phyloP scores from a whole-genome alignment of 2,888 invertebrate genomes.

The Caenorhabditis sinica region DNA sequence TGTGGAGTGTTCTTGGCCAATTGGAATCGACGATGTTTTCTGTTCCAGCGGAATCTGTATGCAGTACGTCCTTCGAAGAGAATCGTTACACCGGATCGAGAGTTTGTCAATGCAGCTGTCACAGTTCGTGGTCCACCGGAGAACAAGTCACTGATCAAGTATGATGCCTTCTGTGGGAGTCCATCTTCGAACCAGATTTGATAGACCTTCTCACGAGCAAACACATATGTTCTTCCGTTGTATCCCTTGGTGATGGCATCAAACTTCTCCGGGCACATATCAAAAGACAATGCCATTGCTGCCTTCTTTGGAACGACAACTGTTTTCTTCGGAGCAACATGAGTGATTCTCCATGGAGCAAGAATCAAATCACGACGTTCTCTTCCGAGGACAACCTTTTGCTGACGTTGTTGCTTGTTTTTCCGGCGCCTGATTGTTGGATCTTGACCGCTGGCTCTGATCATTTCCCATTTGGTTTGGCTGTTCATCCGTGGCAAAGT shows the following conservation, averaged over 20 bases:
- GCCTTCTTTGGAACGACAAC: constrained; percentile 54
- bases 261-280: constrained; percentile 76
- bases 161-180: constrained; percentile 79
- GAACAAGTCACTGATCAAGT: constrained; percentile 77
- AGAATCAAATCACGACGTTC: constrained; percentile 68
- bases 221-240: constrained; percentile 80
- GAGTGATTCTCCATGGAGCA: constrained; percentile 70
- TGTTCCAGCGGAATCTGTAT: constrained; percentile 80
- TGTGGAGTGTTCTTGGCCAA: constrained; percentile 78
- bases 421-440: constrained; percentile 61
- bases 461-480: constrained; percentile 68
- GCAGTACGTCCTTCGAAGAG: constrained; percentile 75
- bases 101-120: constrained; percentile 80
- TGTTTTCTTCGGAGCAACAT: constrained; percentile 59
- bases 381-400: constrained; percentile 46
- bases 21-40: constrained; percentile 77
- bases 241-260: constrained; percentile 81
- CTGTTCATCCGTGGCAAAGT: constrained; percentile 61
- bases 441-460: constrained; percentile 70
- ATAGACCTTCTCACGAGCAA: constrained; percentile 78
- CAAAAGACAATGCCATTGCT: constrained; percentile 68
- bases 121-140: constrained; percentile 79
- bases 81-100: constrained; percentile 77
- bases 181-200: constrained; percentile 80
- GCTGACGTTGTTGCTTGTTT: constrained; percentile 40